These are phyloP conservation scores for Hartigia nigra DNA, from an alignment of 2,888 invertebrate genomes.

Conservation along the genomic window DNA sequence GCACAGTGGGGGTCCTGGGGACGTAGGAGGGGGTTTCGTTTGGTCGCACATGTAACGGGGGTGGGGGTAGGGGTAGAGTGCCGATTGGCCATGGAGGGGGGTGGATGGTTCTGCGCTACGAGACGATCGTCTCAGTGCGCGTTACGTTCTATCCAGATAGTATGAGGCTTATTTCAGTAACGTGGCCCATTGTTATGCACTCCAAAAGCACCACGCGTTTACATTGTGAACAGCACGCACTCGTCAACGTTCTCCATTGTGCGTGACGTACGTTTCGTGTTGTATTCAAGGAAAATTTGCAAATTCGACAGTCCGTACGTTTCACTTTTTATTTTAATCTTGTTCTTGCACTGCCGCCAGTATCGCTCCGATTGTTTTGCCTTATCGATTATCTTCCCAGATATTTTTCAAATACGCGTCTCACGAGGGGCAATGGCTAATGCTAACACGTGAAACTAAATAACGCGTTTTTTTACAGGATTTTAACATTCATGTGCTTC, in stretches of 20 bases:
- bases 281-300: neutral
- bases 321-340: neutral
- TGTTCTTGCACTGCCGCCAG: neutral
- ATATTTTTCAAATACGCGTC: neutral
- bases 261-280: slow-evolving; percentile 9
- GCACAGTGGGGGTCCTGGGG: neutral
- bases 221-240: slow-evolving; percentile 55
- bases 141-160: slow-evolving; percentile 44
- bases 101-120: slow-evolving; percentile 32
- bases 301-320: neutral
- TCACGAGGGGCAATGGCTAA: neutral
- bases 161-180: slow-evolving; percentile 55
- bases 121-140: slow-evolving; percentile 41
- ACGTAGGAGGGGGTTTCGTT: neutral
- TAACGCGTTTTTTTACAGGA: neutral
- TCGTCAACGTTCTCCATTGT: slow-evolving; percentile 36
- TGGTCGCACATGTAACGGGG: neutral
- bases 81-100: slow-evolving; percentile 27
- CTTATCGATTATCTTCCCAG: neutral
- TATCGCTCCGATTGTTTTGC: neutral
- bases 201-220: slow-evolving; percentile 45
- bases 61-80: slow-evolving; percentile 21
- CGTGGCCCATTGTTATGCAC: slow-evolving; percentile 55
- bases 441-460: neutral
- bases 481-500: neutral